These are phyloP conservation scores for Pterophyllum scalare DNA, from an alignment of 2,113 vertebrate genomes.

Conservation along the genomic window DNA sequence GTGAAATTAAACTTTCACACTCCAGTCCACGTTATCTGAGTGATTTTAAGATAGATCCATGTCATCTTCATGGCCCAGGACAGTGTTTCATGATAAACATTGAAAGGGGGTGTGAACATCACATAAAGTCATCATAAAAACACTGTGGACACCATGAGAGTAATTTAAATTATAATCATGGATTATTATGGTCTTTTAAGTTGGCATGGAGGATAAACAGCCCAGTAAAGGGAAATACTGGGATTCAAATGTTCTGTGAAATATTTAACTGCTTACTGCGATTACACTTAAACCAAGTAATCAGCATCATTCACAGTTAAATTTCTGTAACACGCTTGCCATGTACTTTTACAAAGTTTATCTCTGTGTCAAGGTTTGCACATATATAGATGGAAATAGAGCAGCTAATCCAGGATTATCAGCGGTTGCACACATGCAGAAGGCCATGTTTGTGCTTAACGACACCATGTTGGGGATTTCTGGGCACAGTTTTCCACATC, in stretches of 20 bases:
- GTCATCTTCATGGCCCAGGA: neutral
- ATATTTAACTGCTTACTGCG: neutral
- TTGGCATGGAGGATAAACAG: neutral
- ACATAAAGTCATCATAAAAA: neutral
- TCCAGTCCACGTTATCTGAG: neutral
- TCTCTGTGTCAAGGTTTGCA: neutral
- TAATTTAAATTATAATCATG: neutral
- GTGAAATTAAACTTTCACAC: neutral
- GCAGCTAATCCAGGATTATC: constrained; percentile 1
- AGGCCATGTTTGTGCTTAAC: constrained; percentile 16
- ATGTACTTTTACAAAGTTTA: constrained; percentile 1
- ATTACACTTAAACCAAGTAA: neutral
- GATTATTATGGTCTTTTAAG: neutral
- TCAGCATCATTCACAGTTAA: neutral
- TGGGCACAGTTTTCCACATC: neutral
- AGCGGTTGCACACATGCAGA: neutral
- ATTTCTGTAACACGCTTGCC: neutral
- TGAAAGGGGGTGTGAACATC: neutral
- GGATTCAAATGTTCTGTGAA: neutral
- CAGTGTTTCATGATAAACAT: neutral
- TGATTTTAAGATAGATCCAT: neutral
- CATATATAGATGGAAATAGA: neutral
- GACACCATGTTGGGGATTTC: neutral
- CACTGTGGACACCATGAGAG: neutral
- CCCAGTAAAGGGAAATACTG: neutral